Percentiles rank a stretch among this genome's conserved stretches.
Evolutionary conservation across 2,113 vertebrate species (phyloP).

Genomic region (Agapornis roseicollis): DNA sequence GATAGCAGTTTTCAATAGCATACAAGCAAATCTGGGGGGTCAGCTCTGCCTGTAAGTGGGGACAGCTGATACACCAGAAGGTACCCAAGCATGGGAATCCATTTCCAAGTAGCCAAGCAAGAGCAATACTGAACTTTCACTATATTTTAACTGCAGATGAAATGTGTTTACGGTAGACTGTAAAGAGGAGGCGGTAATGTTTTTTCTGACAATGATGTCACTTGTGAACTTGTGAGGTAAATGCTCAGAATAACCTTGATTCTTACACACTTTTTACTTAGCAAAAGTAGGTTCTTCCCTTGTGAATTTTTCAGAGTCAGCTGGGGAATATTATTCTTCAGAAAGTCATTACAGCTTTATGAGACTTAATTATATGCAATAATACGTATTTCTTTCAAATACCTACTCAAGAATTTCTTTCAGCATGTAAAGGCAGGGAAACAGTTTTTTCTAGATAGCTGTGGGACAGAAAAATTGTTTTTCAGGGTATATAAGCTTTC

Average conservation of each 20-base stretch:
- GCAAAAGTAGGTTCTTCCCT: not conserved
- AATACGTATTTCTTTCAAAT: not conserved
- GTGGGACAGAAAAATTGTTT: not conserved
- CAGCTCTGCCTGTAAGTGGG: not conserved
- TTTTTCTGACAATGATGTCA: not conserved
- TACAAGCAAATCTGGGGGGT: not conserved
- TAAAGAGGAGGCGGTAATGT: not conserved
- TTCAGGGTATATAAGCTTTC: not conserved
- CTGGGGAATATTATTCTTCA: slow-evolving; percentile 8
- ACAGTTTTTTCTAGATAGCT: not conserved
- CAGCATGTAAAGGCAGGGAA: not conserved
- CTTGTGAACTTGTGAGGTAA: not conserved
- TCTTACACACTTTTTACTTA: not conserved
- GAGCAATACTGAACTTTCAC: not conserved
- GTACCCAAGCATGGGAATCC: not conserved
- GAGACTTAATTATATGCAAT: slow-evolving; percentile 51
- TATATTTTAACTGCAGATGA: slow-evolving; percentile 7
- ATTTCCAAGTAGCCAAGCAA: not conserved
- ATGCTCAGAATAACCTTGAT: not conserved
- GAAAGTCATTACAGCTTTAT: slow-evolving; percentile 38
- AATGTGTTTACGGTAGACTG: not conserved
- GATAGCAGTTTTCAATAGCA: not conserved
- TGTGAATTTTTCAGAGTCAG: slow-evolving; percentile 31
- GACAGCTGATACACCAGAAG: not conserved
- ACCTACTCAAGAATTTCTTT: not conserved